Evolutionary conservation across 2,888 invertebrate species (phyloP).

Genomic region (Rotaria magnacalcarata): DNA sequence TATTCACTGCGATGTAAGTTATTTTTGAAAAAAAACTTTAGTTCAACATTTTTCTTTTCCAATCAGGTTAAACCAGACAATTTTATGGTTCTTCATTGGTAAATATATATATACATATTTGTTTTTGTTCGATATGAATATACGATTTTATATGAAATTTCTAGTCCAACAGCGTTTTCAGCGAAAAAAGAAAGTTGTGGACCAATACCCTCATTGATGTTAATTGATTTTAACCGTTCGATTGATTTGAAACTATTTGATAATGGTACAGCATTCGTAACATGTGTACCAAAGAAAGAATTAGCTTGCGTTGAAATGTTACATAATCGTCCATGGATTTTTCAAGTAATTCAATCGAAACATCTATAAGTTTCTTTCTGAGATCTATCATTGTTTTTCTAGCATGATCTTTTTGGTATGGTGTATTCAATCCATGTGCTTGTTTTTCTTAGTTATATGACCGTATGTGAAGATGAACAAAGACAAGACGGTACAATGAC

Average conservation of each 20-base stretch:
- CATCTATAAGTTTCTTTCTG: background rate
- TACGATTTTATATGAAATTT: background rate
- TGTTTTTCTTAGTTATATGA: constrained; percentile 30
- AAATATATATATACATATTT: background rate
- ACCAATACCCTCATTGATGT: constrained; percentile 18
- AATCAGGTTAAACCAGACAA: background rate
- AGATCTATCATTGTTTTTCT: background rate
- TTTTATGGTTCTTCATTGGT: constrained; percentile 35
- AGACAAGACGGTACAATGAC: constrained; percentile 10
- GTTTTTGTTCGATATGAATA: background rate
- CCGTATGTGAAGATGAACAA: constrained; percentile 32
- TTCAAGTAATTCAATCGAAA: background rate
- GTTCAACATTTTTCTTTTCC: background rate
- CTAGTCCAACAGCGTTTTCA: background rate
- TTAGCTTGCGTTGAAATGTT: constrained; percentile 34
- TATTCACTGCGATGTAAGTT: constrained; percentile 12
- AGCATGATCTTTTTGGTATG: constrained; percentile 36
- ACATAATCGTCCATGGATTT: constrained; percentile 31
- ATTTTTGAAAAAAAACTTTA: background rate
- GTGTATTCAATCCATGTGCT: constrained; percentile 28
- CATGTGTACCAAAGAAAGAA: constrained; percentile 36
- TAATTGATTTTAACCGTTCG: constrained; percentile 37
- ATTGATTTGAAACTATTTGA: constrained; percentile 26
- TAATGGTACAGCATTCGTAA: constrained; percentile 34
- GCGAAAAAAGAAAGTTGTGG: background rate